Percentiles rank a stretch among this genome's conserved stretches.
These are phyloP conservation scores for Cassiopea andromeda DNA, from an alignment of 30 jellyfish, hydroid and myxozoan species.

Conservation along the genomic window DNA sequence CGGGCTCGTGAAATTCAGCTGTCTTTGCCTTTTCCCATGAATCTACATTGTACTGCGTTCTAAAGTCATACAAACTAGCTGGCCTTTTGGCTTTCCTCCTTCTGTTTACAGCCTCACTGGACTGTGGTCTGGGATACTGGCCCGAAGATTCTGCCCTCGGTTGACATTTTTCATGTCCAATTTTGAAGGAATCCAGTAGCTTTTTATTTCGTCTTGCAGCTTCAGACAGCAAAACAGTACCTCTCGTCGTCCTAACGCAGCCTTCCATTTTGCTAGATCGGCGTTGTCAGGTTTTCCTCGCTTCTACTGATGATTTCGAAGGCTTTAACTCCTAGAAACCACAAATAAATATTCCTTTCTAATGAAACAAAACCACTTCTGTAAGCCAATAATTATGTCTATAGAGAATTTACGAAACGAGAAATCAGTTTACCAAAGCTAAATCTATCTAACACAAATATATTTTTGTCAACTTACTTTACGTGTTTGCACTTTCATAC, in stretches of 20 bases:
- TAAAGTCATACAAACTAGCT: conserved; percentile 10
- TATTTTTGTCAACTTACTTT: neutral
- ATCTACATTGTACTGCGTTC: neutral
- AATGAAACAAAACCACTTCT: conserved; percentile 5
- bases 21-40: neutral
- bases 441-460: neutral
- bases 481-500: neutral
- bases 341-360: neutral
- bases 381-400: neutral
- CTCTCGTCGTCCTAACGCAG: conserved; percentile 16
- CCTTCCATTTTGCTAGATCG: conserved; percentile 14
- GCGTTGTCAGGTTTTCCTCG: neutral
- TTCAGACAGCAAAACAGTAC: conserved; percentile 48
- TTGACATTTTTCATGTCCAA: neutral
- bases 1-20: neutral
- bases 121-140: conserved; percentile 1
- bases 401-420: neutral
- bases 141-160: neutral
- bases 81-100: neutral
- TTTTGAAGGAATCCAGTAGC: conserved; percentile 6
- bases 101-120: neutral
- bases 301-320: neutral
- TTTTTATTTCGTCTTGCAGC: conserved; percentile 63
- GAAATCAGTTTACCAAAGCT: conserved; percentile 6
- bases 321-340: neutral